A percentile compares a stretch with the other conserved stretches of the same genome.
phyloP scores from a whole-genome alignment of 2,113 vertebrate species.

The Gallinago paraguaiae region DNA sequence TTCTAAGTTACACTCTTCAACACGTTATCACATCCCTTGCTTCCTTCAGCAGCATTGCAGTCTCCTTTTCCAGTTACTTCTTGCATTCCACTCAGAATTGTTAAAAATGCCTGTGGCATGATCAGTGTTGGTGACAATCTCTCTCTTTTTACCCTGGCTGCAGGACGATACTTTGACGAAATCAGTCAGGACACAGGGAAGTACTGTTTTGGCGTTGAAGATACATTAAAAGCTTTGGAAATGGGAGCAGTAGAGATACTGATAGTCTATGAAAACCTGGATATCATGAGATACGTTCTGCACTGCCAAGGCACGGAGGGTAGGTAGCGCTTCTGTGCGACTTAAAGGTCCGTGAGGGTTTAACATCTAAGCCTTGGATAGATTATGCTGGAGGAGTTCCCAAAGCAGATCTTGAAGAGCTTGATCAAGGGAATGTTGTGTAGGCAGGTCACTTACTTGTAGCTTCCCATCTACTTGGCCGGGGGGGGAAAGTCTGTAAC shows the following conservation, averaged over 20 bases:
- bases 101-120: neutral
- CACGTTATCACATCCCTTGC: neutral
- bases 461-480: neutral
- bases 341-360: neutral
- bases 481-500: neutral
- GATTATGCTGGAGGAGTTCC: neutral
- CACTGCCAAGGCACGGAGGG: slow-evolving; percentile 94
- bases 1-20: neutral
- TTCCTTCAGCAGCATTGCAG: neutral
- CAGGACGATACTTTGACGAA: slow-evolving; percentile 98
- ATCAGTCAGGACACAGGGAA: slow-evolving; percentile 99
- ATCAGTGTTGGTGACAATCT: neutral
- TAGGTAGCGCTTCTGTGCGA: slow-evolving; percentile 33
- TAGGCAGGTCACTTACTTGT: neutral
- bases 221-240: slow-evolving; percentile 97
- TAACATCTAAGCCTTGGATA: neutral
- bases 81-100: neutral
- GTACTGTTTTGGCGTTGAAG: slow-evolving; percentile 98
- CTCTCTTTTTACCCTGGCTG: neutral
- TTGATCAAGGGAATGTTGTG: neutral
- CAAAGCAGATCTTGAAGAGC: neutral
- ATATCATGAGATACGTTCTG: slow-evolving; percentile 98
- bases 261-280: slow-evolving; percentile 98
- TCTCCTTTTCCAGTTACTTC: neutral
- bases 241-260: slow-evolving; percentile 99